Base-by-base conservation (phyloP, 1,140 invertebrate genomes). In the Nebria ingens region DNA sequence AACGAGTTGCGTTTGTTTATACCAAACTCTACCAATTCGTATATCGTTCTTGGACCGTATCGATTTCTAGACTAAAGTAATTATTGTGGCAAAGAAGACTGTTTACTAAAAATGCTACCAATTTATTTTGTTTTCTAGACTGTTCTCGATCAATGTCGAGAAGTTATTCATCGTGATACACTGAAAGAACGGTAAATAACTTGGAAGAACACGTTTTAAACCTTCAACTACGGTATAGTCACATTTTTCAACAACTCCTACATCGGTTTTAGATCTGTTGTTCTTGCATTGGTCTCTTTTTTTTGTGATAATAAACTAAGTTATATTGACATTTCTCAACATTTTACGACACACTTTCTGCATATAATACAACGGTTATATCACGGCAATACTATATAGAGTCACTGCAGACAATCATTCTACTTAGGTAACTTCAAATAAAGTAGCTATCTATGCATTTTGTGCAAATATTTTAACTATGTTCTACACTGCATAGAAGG, bases 161-260 rank as follows among this genome's bases (percentile, higher is more conserved):
- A 45, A 45, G 40, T 45, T 45, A 45, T 17, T 45, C 40, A 45
- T 45, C 15, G 40, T 45, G 40, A 45, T 45, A 45, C 40, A 45
- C 9, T 17, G 40, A n/a, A n/a, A n/a, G 6, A 17, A 9, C 40
- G 4, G 40, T 45, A 45, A 45, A 45, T 45, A 45, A 45, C 40
- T n/a, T n/a, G 17, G 6, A 17, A 45, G 40, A 45, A 45, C 17
- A 45, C 9, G 40, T 9, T 45, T 45, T 45, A 45, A 45, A 45
- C 9, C 40, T 12, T 12, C 40, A 11, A 45, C n/a, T n/a, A n/a
- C n/a, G n/a, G n/a, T n/a, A n/a, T 45, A 17, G 17, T 12, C 6
- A 17, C 40, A 45, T 45, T 45, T 45, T 45, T 45, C 40, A 45
- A 45, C n/a, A n/a, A n/a, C n/a, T n/a, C n/a, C n/a, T n/a, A n/a